phyloP scores from a whole-genome alignment of 2,797 vertebrate genomes.

The Alosa sapidissima region DNA sequence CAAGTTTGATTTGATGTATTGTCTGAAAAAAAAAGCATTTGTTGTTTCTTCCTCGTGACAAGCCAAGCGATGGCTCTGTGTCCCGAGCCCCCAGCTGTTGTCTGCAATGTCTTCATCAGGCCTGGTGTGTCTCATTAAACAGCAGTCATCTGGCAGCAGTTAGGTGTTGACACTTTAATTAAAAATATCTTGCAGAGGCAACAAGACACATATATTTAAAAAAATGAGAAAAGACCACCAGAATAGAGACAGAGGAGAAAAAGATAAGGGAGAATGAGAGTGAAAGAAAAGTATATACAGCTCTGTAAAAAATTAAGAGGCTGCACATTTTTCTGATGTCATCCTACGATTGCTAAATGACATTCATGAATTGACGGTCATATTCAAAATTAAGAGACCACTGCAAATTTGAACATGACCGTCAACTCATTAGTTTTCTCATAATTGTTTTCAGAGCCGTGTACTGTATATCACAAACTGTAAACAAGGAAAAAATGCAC shows the following conservation, averaged over 20 bases:
- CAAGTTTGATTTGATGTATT: constrained; percentile 9
- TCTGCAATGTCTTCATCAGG: constrained; percentile 2
- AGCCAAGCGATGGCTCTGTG: not conserved
- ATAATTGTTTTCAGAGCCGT: no score
- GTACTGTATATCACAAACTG: no score
- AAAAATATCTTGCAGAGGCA: not conserved
- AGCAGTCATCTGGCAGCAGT: constrained; percentile 4
- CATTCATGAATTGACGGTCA: no score
- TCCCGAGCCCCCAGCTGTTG: not conserved
- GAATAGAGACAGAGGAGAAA: not conserved
- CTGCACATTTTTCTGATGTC: no score
- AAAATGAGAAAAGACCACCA: not conserved
- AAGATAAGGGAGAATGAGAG: not conserved
- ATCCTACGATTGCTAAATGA: no score
- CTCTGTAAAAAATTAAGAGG: not conserved
- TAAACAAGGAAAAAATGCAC: not conserved
- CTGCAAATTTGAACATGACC: no score
- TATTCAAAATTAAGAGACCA: no score
- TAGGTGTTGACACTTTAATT: constrained; percentile 20
- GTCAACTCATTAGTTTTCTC: no score
- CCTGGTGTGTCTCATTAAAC: not conserved
- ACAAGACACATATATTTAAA: not conserved
- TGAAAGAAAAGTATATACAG: not conserved
- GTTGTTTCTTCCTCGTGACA: not conserved
- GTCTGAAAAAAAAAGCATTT: not conserved